Base-by-base conservation (phyloP, 92 coral and sea anemone species). In the Paramuricea clavata region DNA sequence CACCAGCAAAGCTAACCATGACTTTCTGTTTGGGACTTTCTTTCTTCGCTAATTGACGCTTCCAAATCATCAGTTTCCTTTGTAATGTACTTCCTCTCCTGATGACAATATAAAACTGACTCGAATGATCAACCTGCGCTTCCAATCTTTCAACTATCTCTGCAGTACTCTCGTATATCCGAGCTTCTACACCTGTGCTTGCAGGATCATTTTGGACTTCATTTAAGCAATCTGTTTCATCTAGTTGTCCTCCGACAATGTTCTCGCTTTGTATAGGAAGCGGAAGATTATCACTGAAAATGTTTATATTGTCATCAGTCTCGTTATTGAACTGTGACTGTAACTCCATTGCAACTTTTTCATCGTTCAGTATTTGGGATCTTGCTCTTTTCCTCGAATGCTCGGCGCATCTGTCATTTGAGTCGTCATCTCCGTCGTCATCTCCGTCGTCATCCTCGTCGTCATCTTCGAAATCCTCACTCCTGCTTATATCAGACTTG, bases 1-100 rank as follows among this genome's bases (percentile, higher is more conserved):
- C 83, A 11, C 88, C 88, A 10, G 88, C 88, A 85, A 74, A 85
- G 27, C n/a, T 21, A 0, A 85, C 88, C 59, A 15, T 57, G 1
- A 82, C 68, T n/a, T n/a, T 68, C n/a, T 68, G 5, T 16, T 82
- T 61, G 13, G 61, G 74, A 22, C 21, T 36, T 19, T 35, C 61
- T 60, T 61, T 85, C 12, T 2, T 69, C 26, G 87, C 83, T 85
- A 32, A n/a, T n/a, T n/a, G n/a, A n/a, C n/a, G n/a, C n/a, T n/a
- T n/a, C n/a, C n/a, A n/a, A n/a, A n/a, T n/a, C n/a, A n/a, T n/a
- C n/a, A n/a, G n/a, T n/a, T n/a, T n/a, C n/a, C n/a, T n/a, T n/a
- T n/a, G n/a, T n/a, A n/a, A n/a, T n/a, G n/a, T n/a, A n/a, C n/a
- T n/a, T n/a, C n/a, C n/a, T n/a, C n/a, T n/a, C n/a, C n/a, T n/a